Evolutionary conservation across 1,140 invertebrate species (phyloP), one percentile per base, ranked within the genome.

Genomic region (Bombus pyrosoma): DNA sequence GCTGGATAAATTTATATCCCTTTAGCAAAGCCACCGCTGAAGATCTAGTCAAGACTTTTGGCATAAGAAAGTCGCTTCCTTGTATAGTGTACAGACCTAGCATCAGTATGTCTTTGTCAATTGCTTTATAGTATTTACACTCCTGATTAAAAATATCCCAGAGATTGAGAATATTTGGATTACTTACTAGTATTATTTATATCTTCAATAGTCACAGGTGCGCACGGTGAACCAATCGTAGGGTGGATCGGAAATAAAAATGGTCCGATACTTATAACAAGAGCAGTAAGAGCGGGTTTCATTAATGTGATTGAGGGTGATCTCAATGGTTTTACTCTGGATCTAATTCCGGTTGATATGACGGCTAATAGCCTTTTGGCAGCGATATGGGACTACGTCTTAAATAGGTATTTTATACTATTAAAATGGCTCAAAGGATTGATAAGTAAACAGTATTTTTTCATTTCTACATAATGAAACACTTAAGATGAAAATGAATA

Each of bases 261-360:
- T 95, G 97, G 97, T 69, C 96, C 97, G 62, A 96, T 96, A 91
- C 96, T 94, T 53, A 89, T 95, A 59, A 92, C 96, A 81, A 91
- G 95, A 82, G 95, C 94, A 79, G 91, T 95, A 73, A 96, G 96
- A 59, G 95, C 96, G 92, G 98, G 97, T 86, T 92, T 97, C n/a
- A 92, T 98, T 37, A 96, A 96, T 86, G 32, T 57, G 96, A 95
- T 62, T 95, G 97, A 92, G 95, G 95, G 0, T 0, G 2, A n/a
- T 53, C 28, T 0, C 9, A 53, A 53, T 28, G 83, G 9, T 13
- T 74, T 71, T 37, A 64, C 43, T 25, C 59, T 89, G 13, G 97
- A 97, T 89, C 91, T 98, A 12, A 97, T 99, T 59, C 98, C 98
- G 0, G 98, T 98, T 2, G 98, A 99, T 94, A 96, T 97, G 89